phyloP scores from a whole-genome alignment of 2,113 vertebrate genomes.

The Phalacrocorax carbo region DNA sequence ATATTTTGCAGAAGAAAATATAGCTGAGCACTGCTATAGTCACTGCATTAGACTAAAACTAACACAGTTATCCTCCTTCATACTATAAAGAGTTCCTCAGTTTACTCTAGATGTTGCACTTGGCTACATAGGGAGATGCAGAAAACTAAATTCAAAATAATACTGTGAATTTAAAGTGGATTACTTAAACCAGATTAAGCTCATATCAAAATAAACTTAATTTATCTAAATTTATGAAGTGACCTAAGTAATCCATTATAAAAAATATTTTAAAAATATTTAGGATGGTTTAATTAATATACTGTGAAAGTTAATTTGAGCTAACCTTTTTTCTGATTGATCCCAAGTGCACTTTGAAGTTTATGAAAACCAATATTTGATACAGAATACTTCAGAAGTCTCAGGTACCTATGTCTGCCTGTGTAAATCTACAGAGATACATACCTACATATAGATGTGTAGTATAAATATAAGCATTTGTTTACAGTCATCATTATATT shows the following conservation, averaged over 20 bases:
- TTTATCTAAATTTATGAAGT: background rate
- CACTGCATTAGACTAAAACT: background rate
- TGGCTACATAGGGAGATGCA: background rate
- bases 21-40: background rate
- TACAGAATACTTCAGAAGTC: background rate
- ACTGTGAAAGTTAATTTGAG: background rate
- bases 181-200: background rate
- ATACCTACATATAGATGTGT: background rate
- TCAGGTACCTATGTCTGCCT: background rate
- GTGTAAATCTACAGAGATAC: background rate
- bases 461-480: background rate
- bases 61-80: background rate
- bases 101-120: background rate
- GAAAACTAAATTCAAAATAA: background rate
- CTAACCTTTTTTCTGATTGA: background rate
- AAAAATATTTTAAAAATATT: background rate
- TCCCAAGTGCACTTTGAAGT: background rate
- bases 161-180: background rate
- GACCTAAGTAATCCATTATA: background rate
- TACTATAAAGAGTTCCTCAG: background rate
- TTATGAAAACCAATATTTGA: background rate
- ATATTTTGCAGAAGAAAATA: background rate
- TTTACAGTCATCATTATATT: background rate
- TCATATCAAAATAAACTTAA: background rate
- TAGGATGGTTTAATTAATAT: background rate